phyloP scores from a whole-genome alignment of 2,888 invertebrate genomes.

The Muscina levida region DNA sequence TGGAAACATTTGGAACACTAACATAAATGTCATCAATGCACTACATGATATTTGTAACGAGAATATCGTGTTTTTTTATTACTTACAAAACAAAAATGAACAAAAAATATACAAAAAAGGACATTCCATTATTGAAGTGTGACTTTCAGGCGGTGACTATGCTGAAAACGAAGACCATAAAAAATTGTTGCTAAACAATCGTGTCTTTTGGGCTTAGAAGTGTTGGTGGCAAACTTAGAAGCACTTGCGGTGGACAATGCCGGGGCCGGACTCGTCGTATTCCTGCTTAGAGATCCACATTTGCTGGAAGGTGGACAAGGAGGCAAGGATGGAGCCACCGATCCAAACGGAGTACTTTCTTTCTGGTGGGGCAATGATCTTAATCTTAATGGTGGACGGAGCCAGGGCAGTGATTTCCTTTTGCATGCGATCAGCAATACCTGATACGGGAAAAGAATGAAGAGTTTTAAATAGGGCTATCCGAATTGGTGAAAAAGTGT shows the following conservation, averaged over 20 bases:
- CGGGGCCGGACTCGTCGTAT: constrained; percentile 82
- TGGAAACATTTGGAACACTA: no score
- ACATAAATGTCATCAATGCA: no score
- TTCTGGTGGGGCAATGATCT: constrained; percentile 95
- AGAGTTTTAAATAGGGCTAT: not conserved
- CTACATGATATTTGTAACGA: constrained; percentile 28
- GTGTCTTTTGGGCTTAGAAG: constrained; percentile 64
- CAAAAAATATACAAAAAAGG: constrained; percentile 66
- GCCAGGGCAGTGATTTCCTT: constrained; percentile 94
- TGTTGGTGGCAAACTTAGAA: constrained; percentile 84
- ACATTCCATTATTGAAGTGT: constrained; percentile 59
- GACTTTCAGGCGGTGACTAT: constrained; percentile 68
- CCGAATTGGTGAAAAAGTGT: not conserved
- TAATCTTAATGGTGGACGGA: constrained; percentile 95
- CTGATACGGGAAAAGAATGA: constrained; percentile 68
- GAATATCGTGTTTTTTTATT: constrained; percentile 49
- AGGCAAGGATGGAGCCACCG: constrained; percentile 90
- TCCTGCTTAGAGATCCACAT: constrained; percentile 96
- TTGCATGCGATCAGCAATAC: constrained; percentile 93
- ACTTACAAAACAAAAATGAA: constrained; percentile 66
- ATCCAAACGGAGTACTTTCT: constrained; percentile 96
- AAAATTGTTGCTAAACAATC: constrained; percentile 52
- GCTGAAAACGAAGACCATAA: constrained; percentile 44
- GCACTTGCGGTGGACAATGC: constrained; percentile 98
- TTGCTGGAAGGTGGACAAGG: constrained; percentile 93